Percentiles rank a stretch among this genome's conserved stretches.
phyloP scores from a whole-genome alignment of 2,113 vertebrate species.

The Ardeotis arabs region DNA sequence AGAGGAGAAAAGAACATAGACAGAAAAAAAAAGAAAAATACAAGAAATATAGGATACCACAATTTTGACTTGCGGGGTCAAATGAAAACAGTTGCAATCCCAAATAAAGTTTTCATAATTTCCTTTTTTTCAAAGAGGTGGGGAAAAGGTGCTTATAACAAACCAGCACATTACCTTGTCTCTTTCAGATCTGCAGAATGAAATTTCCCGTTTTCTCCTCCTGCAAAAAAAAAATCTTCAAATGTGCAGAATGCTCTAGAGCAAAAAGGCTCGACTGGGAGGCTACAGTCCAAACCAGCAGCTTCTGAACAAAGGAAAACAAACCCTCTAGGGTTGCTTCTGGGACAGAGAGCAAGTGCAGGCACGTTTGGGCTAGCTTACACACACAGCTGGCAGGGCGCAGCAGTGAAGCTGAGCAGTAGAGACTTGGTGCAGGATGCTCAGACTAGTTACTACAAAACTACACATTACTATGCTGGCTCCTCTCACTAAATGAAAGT shows the following conservation, averaged over 20 bases:
- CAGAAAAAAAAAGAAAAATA: not conserved
- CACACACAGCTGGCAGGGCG: not conserved
- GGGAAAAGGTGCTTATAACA: not conserved
- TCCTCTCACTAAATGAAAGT: not conserved
- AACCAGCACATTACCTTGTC: not conserved
- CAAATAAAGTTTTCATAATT: not conserved
- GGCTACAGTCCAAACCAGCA: not conserved
- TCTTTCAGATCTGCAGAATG: not conserved
- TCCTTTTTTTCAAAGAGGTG: not conserved
- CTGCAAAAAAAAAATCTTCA: not conserved
- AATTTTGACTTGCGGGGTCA: not conserved
- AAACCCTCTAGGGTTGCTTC: not conserved
- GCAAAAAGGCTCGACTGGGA: not conserved
- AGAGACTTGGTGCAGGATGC: not conserved
- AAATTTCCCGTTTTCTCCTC: not conserved
- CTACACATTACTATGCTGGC: not conserved
- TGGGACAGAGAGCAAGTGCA: not conserved
- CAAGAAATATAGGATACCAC: not conserved
- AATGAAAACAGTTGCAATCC: not conserved
- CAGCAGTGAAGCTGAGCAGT: not conserved
- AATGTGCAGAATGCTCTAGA: not conserved
- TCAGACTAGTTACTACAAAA: not conserved
- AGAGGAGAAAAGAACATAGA: not conserved
- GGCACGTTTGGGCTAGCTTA: rapidly evolving
- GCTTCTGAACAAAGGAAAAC: not conserved